Evolutionary conservation across 1,140 invertebrate genomes (phyloP).

Genomic region (Nasonia vitripennis): DNA sequence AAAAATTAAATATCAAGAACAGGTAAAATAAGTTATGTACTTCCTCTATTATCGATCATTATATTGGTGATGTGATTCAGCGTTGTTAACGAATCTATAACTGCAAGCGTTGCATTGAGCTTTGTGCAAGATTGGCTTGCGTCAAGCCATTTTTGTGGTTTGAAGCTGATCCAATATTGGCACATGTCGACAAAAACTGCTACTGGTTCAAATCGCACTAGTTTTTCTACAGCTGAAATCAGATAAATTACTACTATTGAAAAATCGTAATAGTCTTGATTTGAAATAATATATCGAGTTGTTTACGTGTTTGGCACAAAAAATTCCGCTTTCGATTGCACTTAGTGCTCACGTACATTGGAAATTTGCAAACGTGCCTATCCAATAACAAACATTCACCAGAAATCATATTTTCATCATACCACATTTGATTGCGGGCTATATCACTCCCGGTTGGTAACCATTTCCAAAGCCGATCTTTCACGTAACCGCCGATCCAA

Average conservation of each 20-base stretch:
- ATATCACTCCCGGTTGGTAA: constrained; percentile 55
- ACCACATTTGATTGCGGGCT: constrained; percentile 52
- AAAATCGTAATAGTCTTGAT: neutral
- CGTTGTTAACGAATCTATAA: constrained; percentile 52
- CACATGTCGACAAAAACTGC: constrained; percentile 38
- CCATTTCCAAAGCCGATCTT: constrained; percentile 58
- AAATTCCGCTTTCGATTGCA: constrained; percentile 73
- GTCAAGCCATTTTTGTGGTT: constrained; percentile 43
- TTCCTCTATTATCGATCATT: constrained; percentile 54
- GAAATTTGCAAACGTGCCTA: constrained; percentile 66
- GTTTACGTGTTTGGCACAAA: constrained; percentile 71
- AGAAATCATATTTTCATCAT: constrained; percentile 21
- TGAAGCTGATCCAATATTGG: constrained; percentile 54
- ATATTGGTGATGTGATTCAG: constrained; percentile 52
- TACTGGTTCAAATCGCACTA: constrained; percentile 20
- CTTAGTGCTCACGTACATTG: constrained; percentile 68
- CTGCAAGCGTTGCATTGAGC: constrained; percentile 49
- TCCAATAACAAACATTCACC: constrained; percentile 73
- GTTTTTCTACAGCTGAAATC: constrained; percentile 43
- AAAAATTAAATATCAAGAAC: neutral
- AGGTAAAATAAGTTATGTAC: constrained; percentile 32
- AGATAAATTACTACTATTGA: too few species aligned
- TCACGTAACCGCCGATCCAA: constrained; percentile 60
- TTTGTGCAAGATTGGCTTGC: constrained; percentile 43
- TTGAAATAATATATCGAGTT: neutral